Evolutionary conservation across 1,140 invertebrate genomes (phyloP).

Genomic region (Heterodera schachtii): DNA sequence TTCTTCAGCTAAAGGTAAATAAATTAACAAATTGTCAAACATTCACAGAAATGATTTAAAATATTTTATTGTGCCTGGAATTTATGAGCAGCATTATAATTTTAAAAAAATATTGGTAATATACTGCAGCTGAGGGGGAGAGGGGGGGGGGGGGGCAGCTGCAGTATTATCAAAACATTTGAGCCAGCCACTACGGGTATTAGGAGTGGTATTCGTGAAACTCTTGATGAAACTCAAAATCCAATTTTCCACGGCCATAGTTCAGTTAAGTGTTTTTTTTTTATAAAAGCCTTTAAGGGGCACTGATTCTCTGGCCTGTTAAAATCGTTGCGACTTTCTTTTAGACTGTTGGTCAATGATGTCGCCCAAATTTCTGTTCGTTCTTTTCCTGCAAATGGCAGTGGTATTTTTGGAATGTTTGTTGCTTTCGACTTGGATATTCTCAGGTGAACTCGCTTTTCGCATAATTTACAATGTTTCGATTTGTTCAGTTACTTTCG

Average conservation of each 20-base stretch:
- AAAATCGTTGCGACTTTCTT: not conserved
- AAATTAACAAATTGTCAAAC: no score
- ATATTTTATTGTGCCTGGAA: no score
- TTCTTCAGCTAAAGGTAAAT: not conserved
- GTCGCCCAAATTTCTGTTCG: not conserved
- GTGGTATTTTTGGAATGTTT: not conserved
- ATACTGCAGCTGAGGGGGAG: no score
- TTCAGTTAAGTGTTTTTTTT: no score
- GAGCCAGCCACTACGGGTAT: not conserved
- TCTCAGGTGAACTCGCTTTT: not conserved
- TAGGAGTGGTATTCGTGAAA: not conserved
- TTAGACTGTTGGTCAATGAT: constrained; percentile 9
- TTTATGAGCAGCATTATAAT: no score
- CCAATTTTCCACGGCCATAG: no score
- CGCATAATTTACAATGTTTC: not conserved
- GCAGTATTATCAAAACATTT: no score
- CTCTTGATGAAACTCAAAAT: not conserved
- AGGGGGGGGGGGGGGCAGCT: no score
- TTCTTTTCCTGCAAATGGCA: not conserved
- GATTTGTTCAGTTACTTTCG: not conserved
- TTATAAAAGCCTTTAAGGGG: no score
- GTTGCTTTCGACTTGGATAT: constrained; percentile 12
- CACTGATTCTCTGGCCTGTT: no score
- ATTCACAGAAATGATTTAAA: no score
- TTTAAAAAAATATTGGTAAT: no score